These are phyloP conservation scores for Drosophila subobscura DNA, from an alignment of 1,140 invertebrate genomes.

Conservation along the genomic window DNA sequence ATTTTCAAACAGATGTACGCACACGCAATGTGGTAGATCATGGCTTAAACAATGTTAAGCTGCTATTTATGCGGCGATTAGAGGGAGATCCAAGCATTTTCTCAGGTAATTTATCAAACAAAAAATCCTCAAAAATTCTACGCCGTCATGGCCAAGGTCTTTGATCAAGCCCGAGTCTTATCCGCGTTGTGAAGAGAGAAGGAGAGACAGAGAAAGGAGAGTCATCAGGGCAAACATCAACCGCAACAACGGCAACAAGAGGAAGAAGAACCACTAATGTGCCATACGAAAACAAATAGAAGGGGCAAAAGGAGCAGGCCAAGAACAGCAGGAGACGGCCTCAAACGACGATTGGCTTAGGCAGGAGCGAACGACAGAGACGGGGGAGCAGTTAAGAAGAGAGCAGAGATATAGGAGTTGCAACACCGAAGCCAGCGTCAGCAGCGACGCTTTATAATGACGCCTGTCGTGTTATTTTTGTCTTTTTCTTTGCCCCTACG, in stretches of 20 bases:
- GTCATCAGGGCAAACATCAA: constrained; percentile 60
- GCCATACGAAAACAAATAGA: constrained; percentile 70
- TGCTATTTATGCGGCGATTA: neutral
- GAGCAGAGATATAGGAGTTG: constrained; percentile 40
- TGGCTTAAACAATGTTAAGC: no score
- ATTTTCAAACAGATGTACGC: no score
- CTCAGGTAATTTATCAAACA: constrained; percentile 40
- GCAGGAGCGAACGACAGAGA: constrained; percentile 21
- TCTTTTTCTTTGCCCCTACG: constrained; percentile 38
- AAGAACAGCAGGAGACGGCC: constrained; percentile 21
- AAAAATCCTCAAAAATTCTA: constrained; percentile 46
- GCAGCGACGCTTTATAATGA: constrained; percentile 64
- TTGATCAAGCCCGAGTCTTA: constrained; percentile 61
- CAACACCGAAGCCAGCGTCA: constrained; percentile 15
- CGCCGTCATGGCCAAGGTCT: constrained; percentile 63
- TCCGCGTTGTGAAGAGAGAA: constrained; percentile 22
- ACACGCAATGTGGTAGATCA: constrained; percentile 34
- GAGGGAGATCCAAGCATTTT: neutral
- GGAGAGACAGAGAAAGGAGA: constrained; percentile 48
- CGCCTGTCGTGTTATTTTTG: constrained; percentile 53
- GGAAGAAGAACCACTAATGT: constrained; percentile 47
- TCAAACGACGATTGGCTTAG: no score
- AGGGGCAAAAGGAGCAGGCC: constrained; percentile 46
- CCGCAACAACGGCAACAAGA: constrained; percentile 36
- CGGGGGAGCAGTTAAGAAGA: neutral